Evolutionary conservation across 2,113 vertebrate genomes (phyloP).

Genomic region (Aspidoscelis tigris): DNA sequence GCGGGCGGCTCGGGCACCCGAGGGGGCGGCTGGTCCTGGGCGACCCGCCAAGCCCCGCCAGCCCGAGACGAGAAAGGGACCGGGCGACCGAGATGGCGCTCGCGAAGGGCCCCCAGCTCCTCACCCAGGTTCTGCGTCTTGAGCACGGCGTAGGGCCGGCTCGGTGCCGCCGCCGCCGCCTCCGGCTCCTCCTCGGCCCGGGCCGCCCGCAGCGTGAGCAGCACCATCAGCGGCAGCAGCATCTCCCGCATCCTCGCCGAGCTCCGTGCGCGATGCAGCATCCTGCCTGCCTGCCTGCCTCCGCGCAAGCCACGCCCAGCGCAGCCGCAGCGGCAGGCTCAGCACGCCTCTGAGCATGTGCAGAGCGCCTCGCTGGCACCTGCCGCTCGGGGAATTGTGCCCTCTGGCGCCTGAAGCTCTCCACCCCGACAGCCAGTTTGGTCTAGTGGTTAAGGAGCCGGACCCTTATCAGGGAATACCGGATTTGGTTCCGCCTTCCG

Average conservation of each 20-base stretch:
- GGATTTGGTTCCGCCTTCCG: too few relatives aligned
- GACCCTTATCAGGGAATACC: too few relatives aligned
- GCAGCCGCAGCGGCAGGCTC: neutral
- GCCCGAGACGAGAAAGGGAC: too few relatives aligned
- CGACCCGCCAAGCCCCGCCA: too few relatives aligned
- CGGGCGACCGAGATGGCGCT: neutral
- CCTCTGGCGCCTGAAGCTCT: neutral
- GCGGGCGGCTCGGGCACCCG: too few relatives aligned
- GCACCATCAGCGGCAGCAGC: neutral
- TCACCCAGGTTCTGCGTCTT: slow-evolving; percentile 87
- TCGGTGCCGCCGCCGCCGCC: slow-evolving; percentile 4
- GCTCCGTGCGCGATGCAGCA: neutral
- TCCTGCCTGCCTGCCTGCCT: too few relatives aligned
- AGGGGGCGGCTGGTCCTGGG: too few relatives aligned
- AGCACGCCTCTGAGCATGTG: neutral
- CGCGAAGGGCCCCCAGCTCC: slow-evolving; percentile 25
- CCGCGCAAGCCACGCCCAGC: neutral
- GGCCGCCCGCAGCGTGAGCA: neutral
- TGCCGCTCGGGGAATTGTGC: neutral
- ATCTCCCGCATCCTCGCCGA: neutral
- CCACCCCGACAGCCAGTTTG: too few relatives aligned
- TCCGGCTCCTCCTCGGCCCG: slow-evolving; percentile 35
- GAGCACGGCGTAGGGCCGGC: slow-evolving; percentile 81
- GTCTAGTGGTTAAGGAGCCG: too few relatives aligned
- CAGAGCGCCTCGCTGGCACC: neutral